These are phyloP conservation scores for Habroteleia sp. DNA, from an alignment of 2,888 invertebrate genomes.

Conservation along the genomic window DNA sequence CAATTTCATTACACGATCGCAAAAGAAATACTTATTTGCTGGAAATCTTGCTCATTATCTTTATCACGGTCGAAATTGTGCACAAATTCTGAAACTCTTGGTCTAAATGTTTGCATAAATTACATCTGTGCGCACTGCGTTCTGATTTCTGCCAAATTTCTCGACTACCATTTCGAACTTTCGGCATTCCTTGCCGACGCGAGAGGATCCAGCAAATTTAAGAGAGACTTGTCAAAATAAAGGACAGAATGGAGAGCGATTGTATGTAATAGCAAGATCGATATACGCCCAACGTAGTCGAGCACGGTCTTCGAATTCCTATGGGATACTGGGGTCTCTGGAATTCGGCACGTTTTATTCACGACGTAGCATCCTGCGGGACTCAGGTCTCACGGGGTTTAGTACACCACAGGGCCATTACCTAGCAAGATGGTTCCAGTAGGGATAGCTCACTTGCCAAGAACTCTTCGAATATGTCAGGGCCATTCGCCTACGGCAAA, in stretches of 20 bases:
- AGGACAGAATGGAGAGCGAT: slow-evolving; percentile 64
- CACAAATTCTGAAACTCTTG: slow-evolving; percentile 19
- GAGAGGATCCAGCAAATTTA: slow-evolving; percentile 54
- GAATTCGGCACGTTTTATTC: slow-evolving; percentile 66
- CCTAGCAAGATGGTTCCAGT: slow-evolving; percentile 50
- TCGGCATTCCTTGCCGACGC: slow-evolving; percentile 51
- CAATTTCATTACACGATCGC: slow-evolving; percentile 12
- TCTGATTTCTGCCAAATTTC: slow-evolving; percentile 60
- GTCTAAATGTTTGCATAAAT: slow-evolving; percentile 39
- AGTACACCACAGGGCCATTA: slow-evolving; percentile 62
- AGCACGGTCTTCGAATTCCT: slow-evolving; percentile 62
- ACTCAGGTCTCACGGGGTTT: slow-evolving; percentile 51
- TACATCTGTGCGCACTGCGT: slow-evolving; percentile 42
- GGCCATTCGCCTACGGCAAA: slow-evolving; percentile 23
- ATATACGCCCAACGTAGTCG: slow-evolving; percentile 52
- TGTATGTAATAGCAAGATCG: slow-evolving; percentile 64
- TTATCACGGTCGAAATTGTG: slow-evolving; percentile 16
- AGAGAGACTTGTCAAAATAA: slow-evolving; percentile 65
- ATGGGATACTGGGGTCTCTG: slow-evolving; percentile 57
- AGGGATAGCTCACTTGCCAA: slow-evolving; percentile 62
- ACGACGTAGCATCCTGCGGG: slow-evolving; percentile 58
- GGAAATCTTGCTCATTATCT: slow-evolving; percentile 9
- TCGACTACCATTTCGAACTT: slow-evolving; percentile 54
- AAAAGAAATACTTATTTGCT: slow-evolving; percentile 14
- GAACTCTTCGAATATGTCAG: slow-evolving; percentile 56